Base-by-base conservation (phyloP, 2,888 invertebrate species). In the Tetheella fluctuosa region DNA sequence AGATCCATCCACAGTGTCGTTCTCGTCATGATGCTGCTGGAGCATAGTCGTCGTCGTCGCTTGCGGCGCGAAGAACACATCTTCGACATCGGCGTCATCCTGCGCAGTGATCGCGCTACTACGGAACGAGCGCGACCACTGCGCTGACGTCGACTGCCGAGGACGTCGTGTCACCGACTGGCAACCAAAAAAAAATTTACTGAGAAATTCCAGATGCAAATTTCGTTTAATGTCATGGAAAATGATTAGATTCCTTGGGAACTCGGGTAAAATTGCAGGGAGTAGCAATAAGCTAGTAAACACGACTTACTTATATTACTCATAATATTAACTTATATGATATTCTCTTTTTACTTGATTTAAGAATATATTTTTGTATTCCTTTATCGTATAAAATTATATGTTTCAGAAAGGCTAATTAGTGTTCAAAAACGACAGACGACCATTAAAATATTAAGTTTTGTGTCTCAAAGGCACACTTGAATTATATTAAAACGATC, bases 81-180 rank as follows among this genome's bases (percentile, higher is more conserved):
- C 93, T 73, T 86, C 91, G 59, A 76, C 84, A 68, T 87, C 93
- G 64, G 75, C 85, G 64, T 89, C 91, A n/a, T 90, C 90, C 37
- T 81, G 88, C 58, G 82, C 88, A 72, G 70, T 86, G 75, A 74
- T 90, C 84, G 71, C 94, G 60, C 90, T 69, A 94, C 95, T 68
- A 90, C 96, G 87, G 94, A 97, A 90, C 94, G 97, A 93, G 48
- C 97, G 93, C 30, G 97, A 97, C 94, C 95, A 95, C 73, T 95
- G 95, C 68, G 90, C 91, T 52, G 94, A 88, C 83, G 81, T 94
- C 87, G 79, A 95, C 89, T 84, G 94, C 81, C 80, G 94, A 86
- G 85, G 95, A 75, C 80, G 94, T 90, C 86, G 94, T 87, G 89
- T 95, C 77, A 97, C 91, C 61, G 87, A 90, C 91, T 91, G 78